Conservation (phyloP, 1,140 invertebrate species). For the Atopsyche davidsoni region DNA sequence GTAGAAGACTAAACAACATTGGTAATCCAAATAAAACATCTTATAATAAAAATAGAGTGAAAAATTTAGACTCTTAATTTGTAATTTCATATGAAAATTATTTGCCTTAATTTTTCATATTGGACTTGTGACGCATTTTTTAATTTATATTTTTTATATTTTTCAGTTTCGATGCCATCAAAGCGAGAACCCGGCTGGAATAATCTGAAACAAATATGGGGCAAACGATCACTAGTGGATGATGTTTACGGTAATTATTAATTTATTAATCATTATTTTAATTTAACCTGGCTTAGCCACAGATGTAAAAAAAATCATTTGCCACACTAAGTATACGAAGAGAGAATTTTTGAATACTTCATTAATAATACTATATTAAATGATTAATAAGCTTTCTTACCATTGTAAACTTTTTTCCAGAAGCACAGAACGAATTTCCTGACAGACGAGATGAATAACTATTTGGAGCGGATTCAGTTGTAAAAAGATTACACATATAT, state of each 20-base stretch:
- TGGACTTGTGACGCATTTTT: too few species aligned
- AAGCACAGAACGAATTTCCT: conserved; percentile 19
- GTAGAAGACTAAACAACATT: background rate
- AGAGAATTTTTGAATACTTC: too few species aligned
- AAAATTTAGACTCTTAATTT: too few species aligned
- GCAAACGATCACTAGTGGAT: conserved; percentile 44
- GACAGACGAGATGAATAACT: conserved; percentile 29
- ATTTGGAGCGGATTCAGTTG: conserved; percentile 19
- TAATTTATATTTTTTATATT: conserved; percentile 11
- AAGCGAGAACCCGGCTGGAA: conserved; percentile 67
- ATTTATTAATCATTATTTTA: background rate
- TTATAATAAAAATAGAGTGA: background rate
- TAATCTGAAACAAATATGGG: conserved; percentile 67
- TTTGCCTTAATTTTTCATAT: too few species aligned
- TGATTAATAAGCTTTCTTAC: conserved; percentile 2
- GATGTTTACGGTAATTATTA: conserved; percentile 20
- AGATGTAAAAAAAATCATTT: too few species aligned
- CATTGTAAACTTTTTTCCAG: too few species aligned
- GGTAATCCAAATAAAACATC: background rate
- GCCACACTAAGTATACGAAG: too few species aligned
- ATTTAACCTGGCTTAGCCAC: background rate
- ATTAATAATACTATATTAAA: background rate
- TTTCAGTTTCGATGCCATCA: conserved; percentile 56
- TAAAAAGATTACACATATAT: conserved; percentile 20
- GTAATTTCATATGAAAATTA: too few species aligned